These are phyloP conservation scores for Calyptomena viridis DNA, from an alignment of 2,113 vertebrate species.

Conservation along the genomic window DNA sequence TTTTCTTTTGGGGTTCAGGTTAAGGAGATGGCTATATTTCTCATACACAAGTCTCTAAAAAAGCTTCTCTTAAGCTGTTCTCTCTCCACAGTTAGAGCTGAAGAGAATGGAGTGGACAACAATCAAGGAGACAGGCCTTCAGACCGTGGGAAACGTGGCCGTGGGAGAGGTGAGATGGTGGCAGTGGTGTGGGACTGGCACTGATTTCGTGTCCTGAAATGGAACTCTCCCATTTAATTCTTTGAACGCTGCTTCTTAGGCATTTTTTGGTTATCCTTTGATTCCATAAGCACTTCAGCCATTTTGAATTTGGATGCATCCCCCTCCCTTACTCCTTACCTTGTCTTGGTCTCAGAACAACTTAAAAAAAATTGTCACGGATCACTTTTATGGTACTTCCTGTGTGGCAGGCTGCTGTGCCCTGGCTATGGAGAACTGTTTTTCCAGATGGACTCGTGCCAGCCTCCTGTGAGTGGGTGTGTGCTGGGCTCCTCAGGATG, in stretches of 20 bases:
- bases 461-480: neutral
- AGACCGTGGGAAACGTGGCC: conserved; percentile 86
- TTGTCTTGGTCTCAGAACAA: neutral
- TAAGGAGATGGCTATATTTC: neutral
- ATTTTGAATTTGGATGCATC: neutral
- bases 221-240: neutral
- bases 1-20: neutral
- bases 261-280: neutral
- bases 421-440: neutral
- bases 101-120: conserved; percentile 92
- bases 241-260: neutral
- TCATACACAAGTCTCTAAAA: neutral
- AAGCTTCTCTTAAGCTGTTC: conserved; percentile 2
- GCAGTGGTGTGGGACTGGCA: neutral
- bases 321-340: neutral
- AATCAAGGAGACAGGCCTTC: conserved; percentile 83
- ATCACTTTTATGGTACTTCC: neutral
- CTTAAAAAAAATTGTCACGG: neutral
- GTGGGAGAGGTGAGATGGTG: conserved; percentile 85
- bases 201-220: neutral
- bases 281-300: neutral
- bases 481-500: neutral
- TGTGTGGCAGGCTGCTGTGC: neutral
- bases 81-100: conserved; percentile 78
- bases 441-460: neutral